phyloP scores from a whole-genome alignment of 2,113 vertebrate species.

The Microtus pennsylvanicus region DNA sequence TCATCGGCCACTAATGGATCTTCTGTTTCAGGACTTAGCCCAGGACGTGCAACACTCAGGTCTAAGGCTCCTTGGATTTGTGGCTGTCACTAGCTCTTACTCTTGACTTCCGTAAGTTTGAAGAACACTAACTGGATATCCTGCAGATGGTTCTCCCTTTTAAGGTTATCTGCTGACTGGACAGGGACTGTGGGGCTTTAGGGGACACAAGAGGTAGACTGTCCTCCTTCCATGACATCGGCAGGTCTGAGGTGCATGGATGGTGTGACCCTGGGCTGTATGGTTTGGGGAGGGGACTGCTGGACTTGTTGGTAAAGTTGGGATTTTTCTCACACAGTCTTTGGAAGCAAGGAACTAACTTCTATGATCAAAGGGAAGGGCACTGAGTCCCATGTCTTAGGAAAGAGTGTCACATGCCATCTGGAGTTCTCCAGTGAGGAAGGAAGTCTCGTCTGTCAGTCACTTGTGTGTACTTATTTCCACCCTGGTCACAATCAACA shows the following conservation, averaged over 20 bases:
- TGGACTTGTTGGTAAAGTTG: too few relatives aligned
- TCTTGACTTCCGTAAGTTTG: too few relatives aligned
- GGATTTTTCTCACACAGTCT: background rate
- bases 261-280: background rate
- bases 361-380: too few relatives aligned
- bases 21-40: background rate
- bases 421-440: background rate
- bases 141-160: background rate
- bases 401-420: background rate
- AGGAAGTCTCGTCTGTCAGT: background rate
- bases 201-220: rapidly evolving
- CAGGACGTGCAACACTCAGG: rapidly evolving
- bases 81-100: background rate
- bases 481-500: background rate
- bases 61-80: background rate
- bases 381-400: rapidly evolving
- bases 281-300: background rate
- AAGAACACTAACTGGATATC: background rate
- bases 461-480: background rate
- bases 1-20: background rate
- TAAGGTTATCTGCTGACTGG: background rate
- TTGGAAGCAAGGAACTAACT: too few relatives aligned
- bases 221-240: rapidly evolving
- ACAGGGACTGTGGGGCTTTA: rapidly evolving
- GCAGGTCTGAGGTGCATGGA: rapidly evolving